A percentile compares a stretch with the other conserved stretches of the same genome.
phyloP scores from a whole-genome alignment of 2,888 invertebrate species.

The Drosophila lutescens region DNA sequence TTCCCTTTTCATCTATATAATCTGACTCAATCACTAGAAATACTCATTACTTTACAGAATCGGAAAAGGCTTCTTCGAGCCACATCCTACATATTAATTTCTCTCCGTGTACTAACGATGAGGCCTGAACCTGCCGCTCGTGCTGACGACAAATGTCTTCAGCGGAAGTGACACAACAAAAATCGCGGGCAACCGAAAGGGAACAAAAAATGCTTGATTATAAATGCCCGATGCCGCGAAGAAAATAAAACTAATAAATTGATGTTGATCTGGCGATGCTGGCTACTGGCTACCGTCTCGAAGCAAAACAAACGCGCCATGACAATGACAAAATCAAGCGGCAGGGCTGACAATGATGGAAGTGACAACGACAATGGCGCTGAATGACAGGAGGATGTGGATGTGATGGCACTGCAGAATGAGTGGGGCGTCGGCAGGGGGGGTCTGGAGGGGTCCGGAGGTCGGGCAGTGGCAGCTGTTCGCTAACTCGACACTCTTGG shows the following conservation, averaged over 20 bases:
- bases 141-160: constrained; percentile 73
- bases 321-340: constrained; percentile 71
- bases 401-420: constrained; percentile 39
- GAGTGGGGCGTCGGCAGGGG: constrained; percentile 17
- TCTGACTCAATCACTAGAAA: too few species aligned
- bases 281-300: constrained; percentile 24
- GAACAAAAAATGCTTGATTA: constrained; percentile 59
- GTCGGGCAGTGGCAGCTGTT: constrained; percentile 53
- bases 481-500: constrained; percentile 54
- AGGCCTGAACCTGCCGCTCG: constrained; percentile 66
- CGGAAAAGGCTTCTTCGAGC: too few species aligned
- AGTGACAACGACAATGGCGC: constrained; percentile 68
- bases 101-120: constrained; percentile 1
- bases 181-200: constrained; percentile 47
- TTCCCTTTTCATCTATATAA: too few species aligned
- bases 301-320: constrained; percentile 31
- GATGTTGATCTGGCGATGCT: constrained; percentile 61
- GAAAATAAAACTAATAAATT: constrained; percentile 76
- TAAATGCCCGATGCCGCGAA: constrained; percentile 60
- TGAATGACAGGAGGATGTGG: constrained; percentile 50
- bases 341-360: constrained; percentile 68
- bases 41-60: too few species aligned
- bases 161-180: constrained; percentile 74
- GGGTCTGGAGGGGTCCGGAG: neutral
- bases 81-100: neutral